These are phyloP conservation scores for Tuta absoluta DNA, from an alignment of 2,888 invertebrate species.

Conservation along the genomic window DNA sequence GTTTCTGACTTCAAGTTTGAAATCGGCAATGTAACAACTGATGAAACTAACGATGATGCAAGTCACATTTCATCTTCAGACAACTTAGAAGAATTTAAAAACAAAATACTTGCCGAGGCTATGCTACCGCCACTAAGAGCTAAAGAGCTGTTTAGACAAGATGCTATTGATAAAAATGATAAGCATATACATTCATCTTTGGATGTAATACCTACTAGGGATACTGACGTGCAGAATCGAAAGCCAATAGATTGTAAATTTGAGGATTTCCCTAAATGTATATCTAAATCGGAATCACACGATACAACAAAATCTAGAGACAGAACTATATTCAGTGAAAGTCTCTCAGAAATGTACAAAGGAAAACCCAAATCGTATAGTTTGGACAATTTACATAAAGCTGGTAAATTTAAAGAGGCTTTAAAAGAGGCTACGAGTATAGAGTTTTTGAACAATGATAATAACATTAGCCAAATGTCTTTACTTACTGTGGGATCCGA, in stretches of 20 bases:
- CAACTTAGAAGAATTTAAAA: slow-evolving; percentile 36
- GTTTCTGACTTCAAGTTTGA: slow-evolving; percentile 48
- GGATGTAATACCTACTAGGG: slow-evolving; percentile 7
- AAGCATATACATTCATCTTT: slow-evolving; percentile 13
- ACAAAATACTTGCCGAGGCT: slow-evolving; percentile 44
- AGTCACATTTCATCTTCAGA: slow-evolving; percentile 42
- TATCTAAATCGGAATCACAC: slow-evolving; percentile 54
- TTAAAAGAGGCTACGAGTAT: slow-evolving; percentile 71
- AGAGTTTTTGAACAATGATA: slow-evolving; percentile 54
- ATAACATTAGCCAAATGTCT: slow-evolving; percentile 56
- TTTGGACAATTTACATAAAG: slow-evolving; percentile 63
- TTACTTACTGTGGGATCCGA: slow-evolving; percentile 66
- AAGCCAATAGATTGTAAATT: background rate
- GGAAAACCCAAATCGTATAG: slow-evolving; percentile 74
- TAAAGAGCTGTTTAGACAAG: slow-evolving; percentile 63
- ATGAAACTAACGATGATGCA: slow-evolving; percentile 64
- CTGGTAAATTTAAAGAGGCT: slow-evolving; percentile 55
- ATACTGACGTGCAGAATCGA: slow-evolving; percentile 2
- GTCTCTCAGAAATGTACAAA: slow-evolving; percentile 59
- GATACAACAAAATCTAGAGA: slow-evolving; percentile 43
- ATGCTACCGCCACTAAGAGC: slow-evolving; percentile 48
- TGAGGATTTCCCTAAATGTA: slow-evolving; percentile 33
- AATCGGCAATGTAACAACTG: slow-evolving; percentile 62
- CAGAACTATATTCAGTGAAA: slow-evolving; percentile 57
- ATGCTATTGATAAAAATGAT: slow-evolving; percentile 52